phyloP scores from a whole-genome alignment of 2,113 vertebrate genomes.

The Spilogale gracilis region DNA sequence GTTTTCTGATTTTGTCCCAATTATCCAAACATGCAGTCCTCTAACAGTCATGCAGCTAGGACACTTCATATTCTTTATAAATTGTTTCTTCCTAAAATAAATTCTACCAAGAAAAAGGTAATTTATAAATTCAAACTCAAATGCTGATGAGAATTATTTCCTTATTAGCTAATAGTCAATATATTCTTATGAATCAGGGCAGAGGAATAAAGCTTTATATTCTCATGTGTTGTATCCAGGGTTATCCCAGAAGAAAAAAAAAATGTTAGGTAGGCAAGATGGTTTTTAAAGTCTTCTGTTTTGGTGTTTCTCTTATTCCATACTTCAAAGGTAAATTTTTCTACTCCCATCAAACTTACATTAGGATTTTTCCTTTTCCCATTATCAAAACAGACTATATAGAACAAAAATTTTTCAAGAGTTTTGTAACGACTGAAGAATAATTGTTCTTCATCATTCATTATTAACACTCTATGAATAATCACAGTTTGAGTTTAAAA shows the following conservation, averaged over 20 bases:
- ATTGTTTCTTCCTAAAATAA: not conserved
- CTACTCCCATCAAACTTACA: not conserved
- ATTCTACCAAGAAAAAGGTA: not conserved
- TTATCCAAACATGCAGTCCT: not conserved
- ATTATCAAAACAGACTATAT: not conserved
- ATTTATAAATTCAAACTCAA: not conserved
- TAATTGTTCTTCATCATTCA: not conserved
- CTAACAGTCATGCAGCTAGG: not conserved
- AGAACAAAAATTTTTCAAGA: not conserved
- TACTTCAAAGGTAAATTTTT: not conserved
- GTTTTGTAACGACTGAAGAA: not conserved
- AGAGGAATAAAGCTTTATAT: not conserved
- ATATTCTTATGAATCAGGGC: not conserved
- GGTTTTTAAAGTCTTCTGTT: not conserved
- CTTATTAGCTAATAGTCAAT: not conserved
- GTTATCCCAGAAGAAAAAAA: not conserved
- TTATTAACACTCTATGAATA: not conserved
- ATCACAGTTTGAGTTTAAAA: not conserved
- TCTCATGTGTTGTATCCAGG: not conserved
- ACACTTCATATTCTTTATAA: not conserved
- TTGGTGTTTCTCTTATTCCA: not conserved
- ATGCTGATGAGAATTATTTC: conserved; percentile 7
- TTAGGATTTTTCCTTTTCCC: not conserved
- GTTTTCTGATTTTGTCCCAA: not conserved
- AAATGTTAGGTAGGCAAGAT: not conserved